Base-by-base conservation (phyloP, 2,797 vertebrate species). In the Lophotriccus pileatus region DNA sequence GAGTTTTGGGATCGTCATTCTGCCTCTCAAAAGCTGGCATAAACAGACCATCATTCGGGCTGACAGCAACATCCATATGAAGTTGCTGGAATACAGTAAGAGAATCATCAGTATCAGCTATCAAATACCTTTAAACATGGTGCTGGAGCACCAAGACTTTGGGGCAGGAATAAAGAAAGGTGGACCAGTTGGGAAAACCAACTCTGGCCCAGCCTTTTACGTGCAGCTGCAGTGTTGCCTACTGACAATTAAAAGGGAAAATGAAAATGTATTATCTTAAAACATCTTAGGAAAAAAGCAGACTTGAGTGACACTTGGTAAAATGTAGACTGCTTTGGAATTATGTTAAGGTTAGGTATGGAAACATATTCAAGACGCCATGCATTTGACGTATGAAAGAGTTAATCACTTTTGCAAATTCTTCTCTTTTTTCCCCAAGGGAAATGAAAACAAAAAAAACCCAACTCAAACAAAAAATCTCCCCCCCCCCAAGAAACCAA, bases 91-190 rank as follows among this genome's bases (percentile, higher is more conserved):
- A 15, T 49, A 44, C 16, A 1, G 22, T 28, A 64, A 60, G 25
- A 81, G 9, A 6, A 44, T 3, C 1, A 0, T 20, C 5, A 12
- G 1, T 2, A 6, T 27, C 25, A 36, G 25, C 34, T 7, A 36
- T 27, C 25, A 34, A 23, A n/a, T 7, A 36, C 21, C 1, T 1
- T 12, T 20, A 50, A 44, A 18, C 14, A 23, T 11, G 7, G 3
- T 82, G 37, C 19, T 15, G 43, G 39, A 67, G 9, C 32, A 63
- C 10, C 10, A 59, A 63, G 58, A 19, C 14, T 34, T 16, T 58
- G 39, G 16, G n/a, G 67, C 10, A 72, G n/a, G 14, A 75, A 25
- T 3, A 68, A 9, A 25, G 34, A 78, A 91, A 81, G 3, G 9
- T 24, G 9, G 49, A 39, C 19, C 14, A 68, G 3, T 1, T 60